Evolutionary conservation across 2,888 invertebrate species (phyloP).

Genomic region (Crocallis elinguaria): DNA sequence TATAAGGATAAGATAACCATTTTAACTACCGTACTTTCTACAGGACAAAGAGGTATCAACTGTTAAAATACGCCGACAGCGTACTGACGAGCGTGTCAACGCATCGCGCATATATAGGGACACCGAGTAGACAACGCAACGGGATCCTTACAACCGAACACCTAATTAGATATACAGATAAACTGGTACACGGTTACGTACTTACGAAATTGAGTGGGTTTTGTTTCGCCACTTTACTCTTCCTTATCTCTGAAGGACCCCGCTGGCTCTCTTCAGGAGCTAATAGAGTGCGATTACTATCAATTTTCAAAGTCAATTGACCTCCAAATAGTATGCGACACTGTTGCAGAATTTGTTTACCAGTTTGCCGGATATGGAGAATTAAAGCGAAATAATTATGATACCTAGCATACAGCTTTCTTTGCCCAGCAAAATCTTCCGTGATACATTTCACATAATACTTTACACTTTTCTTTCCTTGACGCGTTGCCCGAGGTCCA

Average conservation of each 20-base stretch:
- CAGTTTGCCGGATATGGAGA: too few species aligned
- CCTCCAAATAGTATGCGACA: not conserved
- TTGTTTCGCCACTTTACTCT: conserved; percentile 44
- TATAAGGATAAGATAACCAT: conserved; percentile 32
- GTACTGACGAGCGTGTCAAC: conserved; percentile 39
- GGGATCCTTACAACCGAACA: conserved; percentile 59
- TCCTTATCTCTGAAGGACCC: conserved; percentile 58
- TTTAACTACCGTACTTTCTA: conserved; percentile 32
- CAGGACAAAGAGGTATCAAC: conserved; percentile 12
- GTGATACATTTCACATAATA: too few species aligned
- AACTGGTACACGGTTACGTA: conserved; percentile 49
- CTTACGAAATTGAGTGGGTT: conserved; percentile 60
- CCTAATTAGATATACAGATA: conserved; percentile 71
- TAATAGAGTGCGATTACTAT: conserved; percentile 30
- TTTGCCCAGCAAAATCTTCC: too few species aligned
- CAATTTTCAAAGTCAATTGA: conserved; percentile 14
- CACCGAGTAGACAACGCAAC: conserved; percentile 41
- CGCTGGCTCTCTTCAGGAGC: conserved; percentile 52
- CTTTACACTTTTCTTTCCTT: too few species aligned
- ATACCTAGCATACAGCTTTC: too few species aligned
- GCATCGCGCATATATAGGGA: conserved; percentile 45
- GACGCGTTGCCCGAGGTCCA: too few species aligned
- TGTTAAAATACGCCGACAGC: conserved; percentile 37
- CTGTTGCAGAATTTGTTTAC: too few species aligned
- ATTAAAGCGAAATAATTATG: too few species aligned